These are phyloP conservation scores for Camelus bactrianus DNA, from an alignment of 2,113 vertebrate species.

Conservation along the genomic window DNA sequence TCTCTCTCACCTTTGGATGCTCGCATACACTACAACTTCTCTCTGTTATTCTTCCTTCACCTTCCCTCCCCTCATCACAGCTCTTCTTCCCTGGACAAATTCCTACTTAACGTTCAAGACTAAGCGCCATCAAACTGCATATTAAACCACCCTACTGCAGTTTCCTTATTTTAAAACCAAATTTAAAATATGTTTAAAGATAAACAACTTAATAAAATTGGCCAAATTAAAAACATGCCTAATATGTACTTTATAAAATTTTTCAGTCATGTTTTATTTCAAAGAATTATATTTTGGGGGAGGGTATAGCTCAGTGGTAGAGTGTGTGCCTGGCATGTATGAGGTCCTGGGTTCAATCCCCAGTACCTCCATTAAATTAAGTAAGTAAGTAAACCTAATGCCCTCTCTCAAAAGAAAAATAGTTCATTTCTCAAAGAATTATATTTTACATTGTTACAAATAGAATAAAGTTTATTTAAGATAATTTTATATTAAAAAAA, in stretches of 20 bases:
- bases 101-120: neutral
- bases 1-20: neutral
- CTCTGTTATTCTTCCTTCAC: neutral
- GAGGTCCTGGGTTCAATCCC: no score
- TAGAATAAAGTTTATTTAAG: neutral
- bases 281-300: neutral
- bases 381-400: no score
- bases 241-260: neutral
- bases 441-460: neutral
- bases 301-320: no score
- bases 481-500: neutral
- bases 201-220: neutral
- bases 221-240: neutral
- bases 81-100: neutral
- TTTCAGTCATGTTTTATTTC: slow-evolving; percentile 25
- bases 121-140: neutral
- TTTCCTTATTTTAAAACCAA: neutral
- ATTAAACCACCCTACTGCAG: neutral
- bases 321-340: no score
- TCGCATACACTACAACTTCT: neutral
- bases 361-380: no score
- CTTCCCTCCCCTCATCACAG: neutral
- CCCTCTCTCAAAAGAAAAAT: no score
- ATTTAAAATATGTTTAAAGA: slow-evolving; percentile 29
- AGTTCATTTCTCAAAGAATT: neutral